Evolutionary conservation across 2,113 vertebrate genomes (phyloP), one percentile per base, ranked within the genome.

Genomic region (Mirounga angustirostris): DNA sequence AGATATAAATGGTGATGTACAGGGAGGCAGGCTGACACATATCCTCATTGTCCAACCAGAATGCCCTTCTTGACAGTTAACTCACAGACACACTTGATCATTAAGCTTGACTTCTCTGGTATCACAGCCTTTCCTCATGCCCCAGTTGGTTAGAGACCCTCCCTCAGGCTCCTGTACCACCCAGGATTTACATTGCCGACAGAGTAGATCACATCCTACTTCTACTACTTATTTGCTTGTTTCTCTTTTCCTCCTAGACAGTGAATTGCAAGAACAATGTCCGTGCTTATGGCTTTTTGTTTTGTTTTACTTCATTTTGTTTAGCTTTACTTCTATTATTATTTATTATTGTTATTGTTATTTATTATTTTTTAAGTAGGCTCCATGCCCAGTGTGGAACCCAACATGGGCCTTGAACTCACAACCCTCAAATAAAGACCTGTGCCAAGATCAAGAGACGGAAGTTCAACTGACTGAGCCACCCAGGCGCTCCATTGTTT

Each of bases 61-160:
- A 52, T 15, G 15, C 2, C 15, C 28, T 46, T 63, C 15, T 10
- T 19, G 12, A 40, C 0, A 43, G 13, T 19, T 67, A 15, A 86
- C 14, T 50, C 54, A 67, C 30, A n/a, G 33, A 46, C 4, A 52
- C 19, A 13, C n/a, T 33, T 74, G 1, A 7, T 46, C 13, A 13
- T 16, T 58, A 52, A 76, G 15, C 73, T n/a, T 12, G 28, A 7
- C 18, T 74, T 80, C 19, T 54, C 26, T 9, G 1, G 30, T 36
- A 36, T 52, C 50, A 79, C 5, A 58, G 18, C 11, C 28, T 46
- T 43, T 10, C 0, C 7, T 58, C 1, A 12, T 13, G 4, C 13
- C 9, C 7, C 12, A 52, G 21, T 10, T 30, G 52, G 0, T 4
- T 14, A 21, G 8, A 24, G 30, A 74, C 2, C 5, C 12, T 4